A percentile compares a stretch with the other conserved stretches of the same genome.
Evolutionary conservation across 2,113 vertebrate genomes (phyloP).

Genomic region (Takifugu bimaculatus): DNA sequence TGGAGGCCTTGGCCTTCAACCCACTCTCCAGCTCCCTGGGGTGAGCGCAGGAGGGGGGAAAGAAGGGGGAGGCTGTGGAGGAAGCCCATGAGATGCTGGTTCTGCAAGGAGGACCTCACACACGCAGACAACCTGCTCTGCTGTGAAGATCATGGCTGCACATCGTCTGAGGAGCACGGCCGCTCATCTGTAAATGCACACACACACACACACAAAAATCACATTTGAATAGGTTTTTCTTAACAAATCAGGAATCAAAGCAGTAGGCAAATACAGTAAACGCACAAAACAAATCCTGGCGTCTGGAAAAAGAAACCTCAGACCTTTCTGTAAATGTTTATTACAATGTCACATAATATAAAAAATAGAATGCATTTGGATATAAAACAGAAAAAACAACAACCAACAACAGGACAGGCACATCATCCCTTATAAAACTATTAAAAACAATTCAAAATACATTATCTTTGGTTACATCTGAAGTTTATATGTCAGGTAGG

Average conservation of each 20-base stretch:
- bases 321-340: constrained; percentile 71
- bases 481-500: constrained; percentile 26
- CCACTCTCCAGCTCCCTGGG: constrained; percentile 60
- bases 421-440: constrained; percentile 68
- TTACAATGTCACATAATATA: constrained; percentile 77
- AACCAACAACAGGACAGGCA: constrained; percentile 43
- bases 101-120: constrained; percentile 54
- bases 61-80: constrained; percentile 57
- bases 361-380: constrained; percentile 81
- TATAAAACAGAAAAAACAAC: constrained; percentile 67
- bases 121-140: constrained; percentile 70
- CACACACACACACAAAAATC: constrained; percentile 28
- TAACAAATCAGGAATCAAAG: constrained; percentile 63
- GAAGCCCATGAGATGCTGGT: constrained; percentile 64
- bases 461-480: constrained; percentile 73
- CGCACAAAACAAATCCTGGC: background rate
- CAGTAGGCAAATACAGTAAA: background rate
- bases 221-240: constrained; percentile 70
- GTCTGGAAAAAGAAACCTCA: background rate
- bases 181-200: constrained; percentile 28
- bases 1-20: constrained; percentile 65
- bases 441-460: constrained; percentile 48
- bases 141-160: constrained; percentile 63
- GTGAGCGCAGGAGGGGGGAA: constrained; percentile 14
- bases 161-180: constrained; percentile 6